Evolutionary conservation across 2,797 vertebrate species (phyloP).

Genomic region (Hirundo rustica): DNA sequence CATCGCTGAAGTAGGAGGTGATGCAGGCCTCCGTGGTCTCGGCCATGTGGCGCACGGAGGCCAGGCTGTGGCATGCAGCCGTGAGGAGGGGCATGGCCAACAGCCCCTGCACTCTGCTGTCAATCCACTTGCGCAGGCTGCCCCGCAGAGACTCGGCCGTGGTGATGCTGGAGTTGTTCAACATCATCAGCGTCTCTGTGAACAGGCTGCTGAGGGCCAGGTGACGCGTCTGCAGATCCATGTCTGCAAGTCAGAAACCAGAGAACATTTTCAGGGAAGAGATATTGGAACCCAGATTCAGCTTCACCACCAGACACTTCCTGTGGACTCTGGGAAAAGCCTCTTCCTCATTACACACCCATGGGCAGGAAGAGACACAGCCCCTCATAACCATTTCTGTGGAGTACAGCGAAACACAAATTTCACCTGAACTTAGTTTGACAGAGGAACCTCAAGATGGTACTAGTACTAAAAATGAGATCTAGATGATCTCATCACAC

Average conservation of each 20-base stretch:
- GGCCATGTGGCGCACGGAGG: conserved; percentile 95
- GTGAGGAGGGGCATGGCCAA: conserved; percentile 92
- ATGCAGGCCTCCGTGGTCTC: conserved; percentile 93
- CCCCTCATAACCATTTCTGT: background rate
- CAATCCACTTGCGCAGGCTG: conserved; percentile 86
- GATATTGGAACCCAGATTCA: background rate
- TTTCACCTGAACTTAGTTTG: background rate
- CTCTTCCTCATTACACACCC: background rate
- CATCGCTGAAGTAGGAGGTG: conserved; percentile 87
- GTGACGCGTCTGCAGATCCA: conserved; percentile 86
- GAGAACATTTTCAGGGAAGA: rapidly evolving
- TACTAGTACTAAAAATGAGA: background rate
- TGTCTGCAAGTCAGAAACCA: conserved; percentile 73
- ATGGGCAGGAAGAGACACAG: rapidly evolving
- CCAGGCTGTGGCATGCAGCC: conserved; percentile 89
- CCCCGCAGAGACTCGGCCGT: conserved; percentile 87
- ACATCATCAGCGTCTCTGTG: conserved; percentile 84
- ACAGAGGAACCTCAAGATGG: background rate
- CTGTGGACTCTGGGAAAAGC: background rate
- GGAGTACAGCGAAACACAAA: rapidly evolving
- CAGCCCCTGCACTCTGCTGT: conserved; percentile 81
- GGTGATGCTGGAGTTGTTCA: conserved; percentile 86
- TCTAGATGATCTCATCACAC: too few species aligned
- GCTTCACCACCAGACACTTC: background rate
- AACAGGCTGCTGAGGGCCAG: conserved; percentile 93